Evolutionary conservation across 2,113 vertebrate species (phyloP), one percentile per base, ranked within the genome.

Genomic region (Notarius quadriscutis): DNA sequence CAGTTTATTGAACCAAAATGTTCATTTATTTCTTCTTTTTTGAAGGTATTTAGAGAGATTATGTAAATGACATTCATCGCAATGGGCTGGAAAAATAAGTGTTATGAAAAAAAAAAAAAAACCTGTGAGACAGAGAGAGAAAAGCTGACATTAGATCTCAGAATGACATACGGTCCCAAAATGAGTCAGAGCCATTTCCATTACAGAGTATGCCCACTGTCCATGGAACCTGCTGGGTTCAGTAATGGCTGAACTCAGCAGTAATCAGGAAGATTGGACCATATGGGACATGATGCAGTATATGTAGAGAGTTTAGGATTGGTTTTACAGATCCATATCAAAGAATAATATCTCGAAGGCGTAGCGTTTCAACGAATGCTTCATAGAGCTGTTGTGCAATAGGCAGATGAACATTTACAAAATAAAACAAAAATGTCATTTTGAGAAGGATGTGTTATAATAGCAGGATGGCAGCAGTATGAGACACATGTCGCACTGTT

Each of bases 91-190:
- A 58, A 74, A 74, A 20, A 27, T 41, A 11, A 10, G 30, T 22
- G 30, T 20, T 22, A 27, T 12, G 11, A 77, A 34, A 30, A 58
- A 81, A 34, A 30, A 58, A 81, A 65, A n/a, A 15, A 41, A 55
- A 27, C 51, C 58, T 77, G 67, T 60, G 53, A 63, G 48, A 80
- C 58, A 80, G 27, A 60, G 79, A 60, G 10, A n/a, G 79, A 72
- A 58, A 78, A 78, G 25, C 25, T 41, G 57, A 81, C 79, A 81
- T 80, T 58, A 27, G 62, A 63, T 67, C 55, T 75, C 34, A n/a
- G 41, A 92, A 93, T 92, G 92, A 93, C 92, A 93, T 82, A 93
- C 91, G 90, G 93, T 93, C 65, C 25, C 10, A 30, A 72, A 87
- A 87, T 82, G 65, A 82, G 78, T 65, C 69, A n/a, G 25, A 81